Percentiles rank a stretch among this genome's conserved stretches.
phyloP scores from a whole-genome alignment of 2,113 vertebrate species.

The Fukomys damarensis region DNA sequence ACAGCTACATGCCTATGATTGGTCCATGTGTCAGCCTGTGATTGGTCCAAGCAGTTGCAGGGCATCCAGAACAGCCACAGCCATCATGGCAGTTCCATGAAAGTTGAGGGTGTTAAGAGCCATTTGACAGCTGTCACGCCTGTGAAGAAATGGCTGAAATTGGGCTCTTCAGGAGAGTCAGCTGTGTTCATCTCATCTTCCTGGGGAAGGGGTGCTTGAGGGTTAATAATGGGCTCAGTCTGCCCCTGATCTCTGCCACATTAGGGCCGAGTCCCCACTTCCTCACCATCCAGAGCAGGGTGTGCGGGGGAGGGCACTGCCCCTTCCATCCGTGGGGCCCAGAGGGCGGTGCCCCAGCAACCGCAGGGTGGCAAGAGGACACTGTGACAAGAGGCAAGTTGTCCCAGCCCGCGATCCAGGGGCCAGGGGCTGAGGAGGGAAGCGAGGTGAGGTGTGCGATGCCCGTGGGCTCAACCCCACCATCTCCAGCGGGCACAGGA shows the following conservation, averaged over 20 bases:
- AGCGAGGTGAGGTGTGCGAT: neutral
- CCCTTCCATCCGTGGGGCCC: neutral
- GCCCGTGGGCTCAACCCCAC: neutral
- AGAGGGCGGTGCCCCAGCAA: neutral
- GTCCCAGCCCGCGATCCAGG: neutral
- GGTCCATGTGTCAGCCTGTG: neutral
- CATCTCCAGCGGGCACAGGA: neutral
- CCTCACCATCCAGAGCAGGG: neutral
- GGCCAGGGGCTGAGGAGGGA: neutral
- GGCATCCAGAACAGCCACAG: neutral
- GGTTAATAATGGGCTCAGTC: neutral
- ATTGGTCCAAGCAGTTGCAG: neutral
- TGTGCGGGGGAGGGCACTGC: neutral
- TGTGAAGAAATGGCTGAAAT: neutral
- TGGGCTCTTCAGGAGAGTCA: neutral
- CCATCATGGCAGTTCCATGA: neutral
- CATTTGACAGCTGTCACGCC: neutral
- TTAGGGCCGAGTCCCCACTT: neutral
- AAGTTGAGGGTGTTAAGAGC: neutral
- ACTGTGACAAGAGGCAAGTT: neutral
- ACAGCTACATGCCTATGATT: neutral
- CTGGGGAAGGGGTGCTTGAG: neutral
- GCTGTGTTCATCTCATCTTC: neutral
- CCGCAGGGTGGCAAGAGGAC: no score
- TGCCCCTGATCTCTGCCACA: neutral